Conservation (phyloP, 2,113 vertebrate species). For the Callocephalon fimbriatum region DNA sequence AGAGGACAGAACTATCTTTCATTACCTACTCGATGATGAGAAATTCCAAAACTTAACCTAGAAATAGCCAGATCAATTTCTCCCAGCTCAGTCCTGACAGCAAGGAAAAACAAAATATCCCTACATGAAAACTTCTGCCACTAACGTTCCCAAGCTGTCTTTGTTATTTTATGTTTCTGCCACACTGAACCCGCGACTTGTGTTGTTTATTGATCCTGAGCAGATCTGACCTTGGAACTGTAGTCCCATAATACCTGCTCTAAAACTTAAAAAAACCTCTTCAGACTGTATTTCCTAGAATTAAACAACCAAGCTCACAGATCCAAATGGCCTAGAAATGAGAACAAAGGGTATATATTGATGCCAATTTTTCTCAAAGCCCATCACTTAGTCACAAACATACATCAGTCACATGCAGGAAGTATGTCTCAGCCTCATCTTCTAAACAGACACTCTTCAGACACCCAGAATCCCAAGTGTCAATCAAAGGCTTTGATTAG, state of each 20-base stretch:
- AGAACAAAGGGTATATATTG: not conserved
- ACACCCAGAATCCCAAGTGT: not conserved
- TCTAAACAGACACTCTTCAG: not conserved
- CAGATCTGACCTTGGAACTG: not conserved
- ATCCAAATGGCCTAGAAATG: not conserved
- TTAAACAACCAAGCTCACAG: not conserved
- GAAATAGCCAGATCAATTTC: not conserved
- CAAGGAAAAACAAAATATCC: not conserved
- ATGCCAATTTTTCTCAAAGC: not conserved
- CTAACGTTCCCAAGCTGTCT: not conserved
- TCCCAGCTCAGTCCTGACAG: not conserved
- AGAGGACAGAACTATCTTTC: not conserved
- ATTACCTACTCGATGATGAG: not conserved
- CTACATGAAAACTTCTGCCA: not conserved
- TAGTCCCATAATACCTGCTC: not conserved
- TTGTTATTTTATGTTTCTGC: not conserved
- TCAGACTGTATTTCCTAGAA: not conserved
- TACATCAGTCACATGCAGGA: not conserved
- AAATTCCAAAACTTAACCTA: not conserved
- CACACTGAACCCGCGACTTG: fast-evolving
- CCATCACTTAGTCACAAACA: not conserved
- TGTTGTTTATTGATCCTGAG: not conserved
- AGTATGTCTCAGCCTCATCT: not conserved
- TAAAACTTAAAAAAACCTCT: not conserved
- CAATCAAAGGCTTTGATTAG: not conserved